Conservation (phyloP, 2,113 vertebrate species). For the Loxodonta africana region DNA sequence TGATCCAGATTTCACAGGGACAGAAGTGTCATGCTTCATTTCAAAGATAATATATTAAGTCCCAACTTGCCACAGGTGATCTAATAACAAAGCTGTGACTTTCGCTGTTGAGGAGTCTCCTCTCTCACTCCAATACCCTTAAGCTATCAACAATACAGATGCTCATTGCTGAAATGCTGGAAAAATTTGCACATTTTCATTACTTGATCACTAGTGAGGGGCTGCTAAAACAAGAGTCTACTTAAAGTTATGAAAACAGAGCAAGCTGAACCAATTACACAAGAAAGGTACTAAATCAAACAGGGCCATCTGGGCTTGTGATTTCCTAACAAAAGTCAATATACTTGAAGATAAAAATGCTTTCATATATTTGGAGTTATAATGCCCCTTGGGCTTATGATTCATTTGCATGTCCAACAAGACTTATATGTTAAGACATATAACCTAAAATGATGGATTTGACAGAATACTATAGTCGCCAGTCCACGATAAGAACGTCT, state of each 20-base stretch:
- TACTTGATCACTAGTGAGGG: not conserved
- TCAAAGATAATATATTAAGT: conserved; percentile 53
- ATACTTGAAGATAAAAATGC: conserved; percentile 24
- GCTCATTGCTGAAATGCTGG: not conserved
- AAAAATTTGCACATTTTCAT: not conserved
- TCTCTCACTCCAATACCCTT: not conserved
- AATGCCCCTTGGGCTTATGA: conserved; percentile 30
- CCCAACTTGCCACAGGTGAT: conserved; percentile 58
- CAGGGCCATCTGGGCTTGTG: conserved; percentile 56
- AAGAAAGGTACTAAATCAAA: conserved; percentile 63
- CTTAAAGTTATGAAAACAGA: conserved; percentile 35
- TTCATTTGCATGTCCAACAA: conserved; percentile 41
- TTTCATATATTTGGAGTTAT: conserved; percentile 13
- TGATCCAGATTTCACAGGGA: conserved; percentile 6
- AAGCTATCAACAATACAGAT: not conserved
- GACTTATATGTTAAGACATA: conserved; percentile 9
- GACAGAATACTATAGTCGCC: not conserved
- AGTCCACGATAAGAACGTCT: conserved; percentile 64
- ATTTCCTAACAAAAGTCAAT: conserved; percentile 50
- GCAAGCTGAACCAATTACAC: not conserved
- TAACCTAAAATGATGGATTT: not conserved
- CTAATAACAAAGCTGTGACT: conserved; percentile 26
- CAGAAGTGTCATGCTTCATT: conserved; percentile 11
- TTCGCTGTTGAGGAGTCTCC: not conserved
- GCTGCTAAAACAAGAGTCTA: not conserved